Conservation (phyloP, 2,888 invertebrate species). For the Phengaris alcon region DNA sequence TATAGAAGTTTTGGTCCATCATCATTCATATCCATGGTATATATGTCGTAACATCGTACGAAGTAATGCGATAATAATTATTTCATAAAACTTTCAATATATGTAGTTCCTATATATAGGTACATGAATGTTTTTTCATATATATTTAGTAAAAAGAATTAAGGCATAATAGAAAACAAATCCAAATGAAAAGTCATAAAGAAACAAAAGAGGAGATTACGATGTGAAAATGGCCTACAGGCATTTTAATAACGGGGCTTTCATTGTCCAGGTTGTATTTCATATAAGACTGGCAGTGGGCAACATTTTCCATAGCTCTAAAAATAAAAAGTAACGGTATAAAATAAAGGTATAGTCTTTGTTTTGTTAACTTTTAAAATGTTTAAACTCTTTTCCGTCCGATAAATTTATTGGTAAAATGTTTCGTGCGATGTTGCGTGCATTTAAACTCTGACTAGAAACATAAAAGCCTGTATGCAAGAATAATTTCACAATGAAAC, state of each 20-base stretch:
- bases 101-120: no score
- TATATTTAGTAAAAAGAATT: neutral
- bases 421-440: slow-evolving; percentile 18
- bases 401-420: neutral
- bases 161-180: neutral
- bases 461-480: neutral
- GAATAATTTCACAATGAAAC: neutral
- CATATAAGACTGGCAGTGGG: neutral
- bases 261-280: neutral
- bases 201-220: neutral
- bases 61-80: neutral
- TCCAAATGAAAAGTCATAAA: neutral
- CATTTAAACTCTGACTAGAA: slow-evolving; percentile 12
- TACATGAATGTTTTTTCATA: no score
- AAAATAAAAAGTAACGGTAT: no score
- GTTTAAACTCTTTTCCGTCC: neutral
- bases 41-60: slow-evolving; percentile 11
- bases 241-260: neutral
- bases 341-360: neutral
- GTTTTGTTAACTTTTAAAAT: neutral
- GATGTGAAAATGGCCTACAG: neutral
- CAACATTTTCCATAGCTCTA: neutral
- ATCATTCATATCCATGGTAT: slow-evolving; percentile 15
- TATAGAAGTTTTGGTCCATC: slow-evolving; percentile 22
- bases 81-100: neutral